Percentiles rank a stretch among this genome's conserved stretches.
These are phyloP conservation scores for Adoxophyes honmai DNA, from an alignment of 1,140 invertebrate genomes.

Conservation along the genomic window DNA sequence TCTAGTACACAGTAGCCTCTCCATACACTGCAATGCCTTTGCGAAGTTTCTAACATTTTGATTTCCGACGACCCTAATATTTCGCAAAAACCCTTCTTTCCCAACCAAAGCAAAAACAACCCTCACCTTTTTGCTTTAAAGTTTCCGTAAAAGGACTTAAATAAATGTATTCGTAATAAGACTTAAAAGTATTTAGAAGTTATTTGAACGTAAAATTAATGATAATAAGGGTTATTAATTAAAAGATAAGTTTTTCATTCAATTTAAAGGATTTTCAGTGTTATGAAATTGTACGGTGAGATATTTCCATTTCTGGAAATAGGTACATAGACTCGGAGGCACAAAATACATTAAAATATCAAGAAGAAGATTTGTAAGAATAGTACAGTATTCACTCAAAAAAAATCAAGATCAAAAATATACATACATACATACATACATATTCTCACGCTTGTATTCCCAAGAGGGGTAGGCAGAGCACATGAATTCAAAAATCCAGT, in stretches of 20 bases:
- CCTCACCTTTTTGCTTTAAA: conserved; percentile 19
- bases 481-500: no score
- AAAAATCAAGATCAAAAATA: no score
- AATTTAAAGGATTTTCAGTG: neutral
- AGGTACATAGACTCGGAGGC: no score
- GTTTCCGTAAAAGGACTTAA: conserved; percentile 8
- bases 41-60: conserved; percentile 52
- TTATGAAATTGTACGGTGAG: neutral
- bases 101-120: conserved; percentile 17
- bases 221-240: conserved; percentile 30
- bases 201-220: conserved; percentile 36
- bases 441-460: no score
- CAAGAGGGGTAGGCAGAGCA: no score
- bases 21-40: conserved; percentile 28
- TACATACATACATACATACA: no score
- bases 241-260: conserved; percentile 17
- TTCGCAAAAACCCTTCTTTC: conserved; percentile 34
- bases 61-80: conserved; percentile 60
- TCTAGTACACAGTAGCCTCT: conserved; percentile 12
- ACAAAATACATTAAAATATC: no score
- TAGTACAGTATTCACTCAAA: no score
- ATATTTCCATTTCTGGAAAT: neutral
- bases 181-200: conserved; percentile 31
- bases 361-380: no score
- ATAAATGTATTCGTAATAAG: conserved; percentile 10